Evolutionary conservation across 2,888 invertebrate genomes (phyloP).

Genomic region (Pristionchus japonicus): DNA sequence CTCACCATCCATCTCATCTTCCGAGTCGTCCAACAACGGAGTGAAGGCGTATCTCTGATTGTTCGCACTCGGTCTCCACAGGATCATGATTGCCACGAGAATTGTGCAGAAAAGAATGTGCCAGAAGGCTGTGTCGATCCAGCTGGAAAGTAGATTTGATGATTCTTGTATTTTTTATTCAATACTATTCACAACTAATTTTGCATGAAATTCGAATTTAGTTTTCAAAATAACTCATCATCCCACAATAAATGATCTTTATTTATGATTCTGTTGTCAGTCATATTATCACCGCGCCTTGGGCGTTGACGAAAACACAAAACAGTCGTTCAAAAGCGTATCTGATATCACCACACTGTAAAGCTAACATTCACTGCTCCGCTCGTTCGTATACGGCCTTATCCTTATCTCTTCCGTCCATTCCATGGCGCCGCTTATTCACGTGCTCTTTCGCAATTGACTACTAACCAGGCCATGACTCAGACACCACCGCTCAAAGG

Average conservation of each 20-base stretch:
- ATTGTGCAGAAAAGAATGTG: slow-evolving; percentile 91
- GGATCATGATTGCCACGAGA: slow-evolving; percentile 90
- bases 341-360: neutral
- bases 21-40: slow-evolving; percentile 88
- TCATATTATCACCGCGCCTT: neutral
- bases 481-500: neutral
- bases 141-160: too few relatives aligned
- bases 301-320: neutral
- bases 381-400: neutral
- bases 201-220: too few relatives aligned
- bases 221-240: too few relatives aligned
- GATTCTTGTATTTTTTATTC: too few relatives aligned
- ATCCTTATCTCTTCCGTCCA: neutral
- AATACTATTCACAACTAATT: too few relatives aligned
- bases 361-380: neutral
- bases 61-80: slow-evolving; percentile 95
- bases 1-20: slow-evolving; percentile 81
- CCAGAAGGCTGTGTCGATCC: slow-evolving; percentile 96
- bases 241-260: too few relatives aligned
- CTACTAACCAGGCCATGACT: neutral
- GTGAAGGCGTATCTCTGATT: slow-evolving; percentile 93
- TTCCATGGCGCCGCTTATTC: neutral
- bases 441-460: neutral
- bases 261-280: too few relatives aligned
- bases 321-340: neutral